Conservation (phyloP, 2,888 invertebrate genomes). For the Heliconius hortense region DNA sequence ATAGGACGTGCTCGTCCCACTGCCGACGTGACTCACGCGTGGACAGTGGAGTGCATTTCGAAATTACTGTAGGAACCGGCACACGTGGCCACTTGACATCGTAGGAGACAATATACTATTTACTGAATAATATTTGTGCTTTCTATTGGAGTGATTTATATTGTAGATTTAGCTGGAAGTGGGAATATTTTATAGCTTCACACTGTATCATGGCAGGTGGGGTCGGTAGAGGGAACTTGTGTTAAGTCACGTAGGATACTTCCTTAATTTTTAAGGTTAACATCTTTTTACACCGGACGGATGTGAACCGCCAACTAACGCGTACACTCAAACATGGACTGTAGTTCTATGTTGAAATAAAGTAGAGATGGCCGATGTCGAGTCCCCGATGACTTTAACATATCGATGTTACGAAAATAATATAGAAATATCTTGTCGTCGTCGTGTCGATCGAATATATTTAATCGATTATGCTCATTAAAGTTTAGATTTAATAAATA, state of each 20-base stretch:
- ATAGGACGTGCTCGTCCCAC: constrained; percentile 11
- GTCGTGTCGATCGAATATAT: background rate
- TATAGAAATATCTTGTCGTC: background rate
- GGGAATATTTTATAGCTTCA: too few relatives aligned
- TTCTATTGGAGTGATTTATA: background rate
- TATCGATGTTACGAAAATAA: background rate
- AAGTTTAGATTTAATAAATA: background rate
- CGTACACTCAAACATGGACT: background rate
- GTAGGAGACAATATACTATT: constrained; percentile 3
- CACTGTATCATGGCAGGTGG: too few relatives aligned
- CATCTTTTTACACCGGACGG: too few relatives aligned
- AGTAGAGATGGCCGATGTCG: background rate
- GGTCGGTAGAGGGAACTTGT: too few relatives aligned
- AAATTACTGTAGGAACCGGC: background rate
- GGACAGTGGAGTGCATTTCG: constrained; percentile 19
- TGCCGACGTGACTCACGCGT: constrained; percentile 22
- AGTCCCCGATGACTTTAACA: too few relatives aligned
- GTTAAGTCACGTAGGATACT: too few relatives aligned
- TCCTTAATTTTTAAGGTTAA: too few relatives aligned
- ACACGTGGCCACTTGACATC: constrained; percentile 21
- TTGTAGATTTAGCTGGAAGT: background rate
- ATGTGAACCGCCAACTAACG: background rate
- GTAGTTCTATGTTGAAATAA: background rate
- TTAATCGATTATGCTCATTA: background rate
- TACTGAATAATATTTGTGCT: background rate